Evolutionary conservation across 2,113 vertebrate genomes (phyloP).

Genomic region (Taurulus bubalis): DNA sequence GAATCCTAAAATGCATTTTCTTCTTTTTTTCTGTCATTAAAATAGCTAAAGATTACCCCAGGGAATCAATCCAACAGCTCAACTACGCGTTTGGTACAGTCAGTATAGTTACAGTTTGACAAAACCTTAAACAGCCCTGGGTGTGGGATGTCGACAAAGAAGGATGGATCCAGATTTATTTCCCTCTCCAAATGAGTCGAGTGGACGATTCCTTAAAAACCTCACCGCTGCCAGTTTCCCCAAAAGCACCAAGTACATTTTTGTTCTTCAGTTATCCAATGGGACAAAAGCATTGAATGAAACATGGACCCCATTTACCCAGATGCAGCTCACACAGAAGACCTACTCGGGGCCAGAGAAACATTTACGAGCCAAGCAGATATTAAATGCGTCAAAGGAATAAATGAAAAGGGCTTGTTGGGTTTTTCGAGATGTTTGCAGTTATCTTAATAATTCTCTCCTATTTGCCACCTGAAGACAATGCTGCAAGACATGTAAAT

Average conservation of each 20-base stretch:
- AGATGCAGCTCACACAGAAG: neutral
- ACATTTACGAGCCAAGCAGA: conserved; percentile 5
- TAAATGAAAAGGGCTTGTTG: conserved; percentile 35
- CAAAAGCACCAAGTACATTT: conserved; percentile 56
- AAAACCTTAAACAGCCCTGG: conserved; percentile 59
- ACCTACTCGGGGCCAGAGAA: neutral
- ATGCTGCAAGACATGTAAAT: conserved; percentile 10
- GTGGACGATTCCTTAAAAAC: conserved; percentile 9
- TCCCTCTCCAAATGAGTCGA: conserved; percentile 10
- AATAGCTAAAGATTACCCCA: conserved; percentile 63
- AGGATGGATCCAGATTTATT: conserved; percentile 22
- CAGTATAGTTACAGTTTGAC: conserved; percentile 47
- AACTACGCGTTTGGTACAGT: conserved; percentile 45
- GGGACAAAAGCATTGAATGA: conserved; percentile 13
- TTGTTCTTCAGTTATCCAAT: conserved; percentile 42
- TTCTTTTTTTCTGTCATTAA: conserved; percentile 60
- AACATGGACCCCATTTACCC: conserved; percentile 12
- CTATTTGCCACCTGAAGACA: neutral
- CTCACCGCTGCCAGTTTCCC: conserved; percentile 37
- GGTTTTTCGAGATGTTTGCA: conserved; percentile 1
- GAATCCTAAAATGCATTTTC: conserved; percentile 70
- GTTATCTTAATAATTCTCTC: conserved; percentile 2
- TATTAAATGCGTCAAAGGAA: conserved; percentile 4
- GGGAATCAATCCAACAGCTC: conserved; percentile 49
- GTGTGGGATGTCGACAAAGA: conserved; percentile 18